phyloP scores from a whole-genome alignment of 2,888 invertebrate genomes.

The Cartodere bifasciata region DNA sequence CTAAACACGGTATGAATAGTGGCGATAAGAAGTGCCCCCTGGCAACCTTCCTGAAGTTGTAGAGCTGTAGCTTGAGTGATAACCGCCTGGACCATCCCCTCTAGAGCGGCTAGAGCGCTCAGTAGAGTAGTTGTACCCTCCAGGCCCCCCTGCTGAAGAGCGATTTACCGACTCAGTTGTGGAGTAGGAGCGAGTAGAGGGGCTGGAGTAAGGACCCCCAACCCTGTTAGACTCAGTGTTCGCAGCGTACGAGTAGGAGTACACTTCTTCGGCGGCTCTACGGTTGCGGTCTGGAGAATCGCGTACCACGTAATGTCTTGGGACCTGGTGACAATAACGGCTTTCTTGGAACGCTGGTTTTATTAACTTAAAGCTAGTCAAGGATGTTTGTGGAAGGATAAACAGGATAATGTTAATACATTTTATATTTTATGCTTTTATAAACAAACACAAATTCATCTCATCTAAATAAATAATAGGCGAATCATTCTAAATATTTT shows the following conservation, averaged over 20 bases:
- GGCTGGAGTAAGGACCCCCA: slow-evolving; percentile 45
- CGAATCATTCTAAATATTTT: too few relatives aligned
- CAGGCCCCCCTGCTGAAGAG: slow-evolving; percentile 52
- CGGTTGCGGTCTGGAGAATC: slow-evolving; percentile 57
- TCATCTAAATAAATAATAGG: too few relatives aligned
- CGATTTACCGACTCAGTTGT: slow-evolving; percentile 56
- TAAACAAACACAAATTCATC: too few relatives aligned
- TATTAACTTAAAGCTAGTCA: slow-evolving; percentile 2
- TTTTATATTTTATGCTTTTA: too few relatives aligned
- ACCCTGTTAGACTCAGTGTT: slow-evolving; percentile 39
- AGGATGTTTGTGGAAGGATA: too few relatives aligned
- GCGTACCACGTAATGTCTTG: slow-evolving; percentile 77
- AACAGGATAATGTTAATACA: too few relatives aligned
- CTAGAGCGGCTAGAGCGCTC: slow-evolving; percentile 60
- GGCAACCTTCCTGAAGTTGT: slow-evolving; percentile 69
- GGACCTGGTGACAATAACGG: slow-evolving; percentile 60
- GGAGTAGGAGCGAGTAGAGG: slow-evolving; percentile 51
- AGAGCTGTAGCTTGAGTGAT: slow-evolving; percentile 65
- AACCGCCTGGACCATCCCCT: slow-evolving; percentile 64
- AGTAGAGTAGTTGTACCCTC: slow-evolving; percentile 58
- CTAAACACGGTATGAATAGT: slow-evolving; percentile 80
- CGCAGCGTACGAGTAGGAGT: slow-evolving; percentile 72
- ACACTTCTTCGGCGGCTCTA: slow-evolving; percentile 69
- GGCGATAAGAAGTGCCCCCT: slow-evolving; percentile 70
- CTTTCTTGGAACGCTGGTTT: neutral